Evolutionary conservation across 2,797 vertebrate species (phyloP), one percentile per base, ranked within the genome.

Genomic region (Sarcoramphus papa): DNA sequence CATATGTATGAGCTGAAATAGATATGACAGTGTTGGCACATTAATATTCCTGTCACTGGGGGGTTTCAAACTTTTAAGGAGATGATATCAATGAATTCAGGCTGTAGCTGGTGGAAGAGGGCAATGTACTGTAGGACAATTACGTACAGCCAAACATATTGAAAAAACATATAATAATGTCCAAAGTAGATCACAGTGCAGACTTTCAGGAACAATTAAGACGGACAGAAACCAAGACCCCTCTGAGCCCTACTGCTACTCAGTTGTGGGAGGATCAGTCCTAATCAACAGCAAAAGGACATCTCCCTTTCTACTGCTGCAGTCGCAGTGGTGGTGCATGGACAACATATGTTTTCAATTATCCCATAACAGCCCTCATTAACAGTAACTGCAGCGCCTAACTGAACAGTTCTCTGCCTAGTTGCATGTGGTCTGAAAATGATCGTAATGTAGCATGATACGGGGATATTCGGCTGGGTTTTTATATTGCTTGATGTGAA

Each of bases 31-130:
- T 99, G 98, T 99, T 99, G 98, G 99, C 98, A 99, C 99, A 99
- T 99, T 99, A 99, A 99, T 99, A 99, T 99, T 99, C 99, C 98
- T 99, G 99, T 99, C 99, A 99, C 99, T 99, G 98, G 98, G 99
- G 99, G 98, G 99, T 99, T 99, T 99, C 98, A 99, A 99, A 99
- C 99, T 99, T 99, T 99, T 99, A 99, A 99, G 99, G 99, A 98
- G 98, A 99, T 98, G 98, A 98, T 99, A 99, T 99, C 99, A 99
- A 98, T 98, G 99, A 99, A 99, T 99, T 98, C 98, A 99, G 98
- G 98, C 98, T 99, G 97, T 99, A 98, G 98, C 99, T 99, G 98
- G 98, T 98, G 98, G 99, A 99, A 99, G 98, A 98, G 98, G 98
- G 98, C 90, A 98, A 98, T 98, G 98, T 99, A 96, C 37, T 95